These are phyloP conservation scores for Ectemnius cavifrons DNA, from an alignment of 2,888 invertebrate species.

Conservation along the genomic window DNA sequence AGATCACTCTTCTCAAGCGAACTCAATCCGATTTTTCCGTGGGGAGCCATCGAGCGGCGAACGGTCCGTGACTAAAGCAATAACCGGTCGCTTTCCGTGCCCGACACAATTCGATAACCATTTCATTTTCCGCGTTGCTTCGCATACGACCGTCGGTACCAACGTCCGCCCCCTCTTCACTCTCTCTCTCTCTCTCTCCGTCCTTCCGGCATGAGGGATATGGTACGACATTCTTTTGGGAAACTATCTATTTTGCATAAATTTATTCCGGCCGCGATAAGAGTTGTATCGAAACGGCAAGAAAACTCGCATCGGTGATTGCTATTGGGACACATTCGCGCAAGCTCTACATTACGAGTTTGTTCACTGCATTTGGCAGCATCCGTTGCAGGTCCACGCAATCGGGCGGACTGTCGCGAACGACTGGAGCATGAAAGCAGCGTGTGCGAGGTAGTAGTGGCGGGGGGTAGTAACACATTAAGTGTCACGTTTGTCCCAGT, in stretches of 20 bases:
- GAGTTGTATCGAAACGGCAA: too few relatives aligned
- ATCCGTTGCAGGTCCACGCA: neutral
- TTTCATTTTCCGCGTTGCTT: conserved; percentile 33
- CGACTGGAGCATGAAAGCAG: neutral
- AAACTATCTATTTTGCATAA: neutral
- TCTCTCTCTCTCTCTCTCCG: too few relatives aligned
- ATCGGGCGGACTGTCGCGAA: conserved; percentile 4
- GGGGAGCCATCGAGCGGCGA: conserved; percentile 62
- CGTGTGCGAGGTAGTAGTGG: too few relatives aligned
- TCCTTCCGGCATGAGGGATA: too few relatives aligned
- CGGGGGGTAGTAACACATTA: neutral
- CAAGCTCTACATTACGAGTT: too few relatives aligned
- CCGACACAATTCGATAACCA: conserved; percentile 39
- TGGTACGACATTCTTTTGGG: neutral
- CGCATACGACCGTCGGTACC: conserved; percentile 12
- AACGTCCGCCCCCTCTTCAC: too few relatives aligned
- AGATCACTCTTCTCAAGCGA: conserved; percentile 20
- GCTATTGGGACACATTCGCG: too few relatives aligned
- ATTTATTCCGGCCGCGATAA: too few relatives aligned
- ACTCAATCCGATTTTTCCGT: conserved; percentile 44
- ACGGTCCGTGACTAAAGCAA: conserved; percentile 72
- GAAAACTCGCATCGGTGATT: neutral
- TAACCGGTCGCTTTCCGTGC: conserved; percentile 60
- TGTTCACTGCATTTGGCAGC: too few relatives aligned
- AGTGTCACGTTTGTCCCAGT: conserved; percentile 1